Conservation (phyloP, 2,888 invertebrate species). For the Cheilosia urbana region DNA sequence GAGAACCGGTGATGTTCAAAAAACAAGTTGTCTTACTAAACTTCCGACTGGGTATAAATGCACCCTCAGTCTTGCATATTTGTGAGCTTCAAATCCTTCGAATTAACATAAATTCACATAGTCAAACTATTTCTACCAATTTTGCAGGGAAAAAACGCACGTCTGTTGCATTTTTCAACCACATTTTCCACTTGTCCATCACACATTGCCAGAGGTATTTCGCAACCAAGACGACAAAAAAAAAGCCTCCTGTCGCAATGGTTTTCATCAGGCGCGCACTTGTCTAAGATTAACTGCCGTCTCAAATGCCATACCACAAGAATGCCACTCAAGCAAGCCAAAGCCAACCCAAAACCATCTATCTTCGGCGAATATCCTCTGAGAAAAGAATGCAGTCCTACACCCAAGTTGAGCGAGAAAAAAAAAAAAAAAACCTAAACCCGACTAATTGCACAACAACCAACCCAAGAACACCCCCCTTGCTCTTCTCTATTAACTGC, state of each 20-base stretch:
- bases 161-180: not conserved
- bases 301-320: constrained; percentile 58
- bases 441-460: constrained; percentile 68
- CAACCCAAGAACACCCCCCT: constrained; percentile 5
- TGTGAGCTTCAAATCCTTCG: too few relatives aligned
- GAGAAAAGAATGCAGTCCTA: constrained; percentile 69
- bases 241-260: constrained; percentile 48
- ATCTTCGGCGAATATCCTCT: constrained; percentile 58
- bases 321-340: constrained; percentile 51
- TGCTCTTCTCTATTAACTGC: constrained; percentile 23
- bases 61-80: too few relatives aligned
- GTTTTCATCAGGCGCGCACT: constrained; percentile 48
- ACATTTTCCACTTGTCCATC: constrained; percentile 16
- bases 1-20: too few relatives aligned
- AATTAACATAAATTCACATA: not conserved
- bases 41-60: too few relatives aligned
- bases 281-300: constrained; percentile 32
- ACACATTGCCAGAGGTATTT: constrained; percentile 6
- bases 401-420: constrained; percentile 41
- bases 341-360: constrained; percentile 29
- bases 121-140: not conserved
- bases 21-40: too few relatives aligned
- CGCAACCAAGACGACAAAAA: not conserved
- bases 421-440: constrained; percentile 36
- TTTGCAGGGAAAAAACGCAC: not conserved